Conservation (phyloP, 2,888 invertebrate genomes). For the Escarpia spicata region DNA sequence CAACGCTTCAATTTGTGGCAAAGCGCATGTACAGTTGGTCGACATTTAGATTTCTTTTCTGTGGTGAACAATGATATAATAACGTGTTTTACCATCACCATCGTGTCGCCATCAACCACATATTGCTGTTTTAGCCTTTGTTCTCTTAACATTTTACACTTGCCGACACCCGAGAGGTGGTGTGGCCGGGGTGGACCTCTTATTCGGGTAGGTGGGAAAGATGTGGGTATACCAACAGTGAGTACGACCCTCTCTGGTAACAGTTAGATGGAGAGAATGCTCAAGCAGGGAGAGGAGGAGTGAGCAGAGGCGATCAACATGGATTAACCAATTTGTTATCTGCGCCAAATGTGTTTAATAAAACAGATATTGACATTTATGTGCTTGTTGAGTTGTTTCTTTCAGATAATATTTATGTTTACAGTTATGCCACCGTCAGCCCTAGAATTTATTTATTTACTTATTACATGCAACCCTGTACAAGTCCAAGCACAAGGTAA, state of each 20-base stretch:
- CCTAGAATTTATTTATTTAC: too few species aligned
- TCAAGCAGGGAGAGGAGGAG: not conserved
- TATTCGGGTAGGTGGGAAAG: not conserved
- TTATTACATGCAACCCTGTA: too few species aligned
- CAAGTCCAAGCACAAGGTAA: too few species aligned
- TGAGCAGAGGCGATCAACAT: not conserved
- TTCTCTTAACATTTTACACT: conserved; percentile 5
- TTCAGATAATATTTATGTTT: not conserved
- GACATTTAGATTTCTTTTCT: not conserved
- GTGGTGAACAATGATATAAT: not conserved
- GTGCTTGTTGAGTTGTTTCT: not conserved
- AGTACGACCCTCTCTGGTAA: not conserved
- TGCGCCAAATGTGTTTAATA: conserved; percentile 6
- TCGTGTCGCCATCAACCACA: not conserved
- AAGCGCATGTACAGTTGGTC: not conserved
- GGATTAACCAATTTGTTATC: conserved; percentile 13
- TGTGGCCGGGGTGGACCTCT: not conserved
- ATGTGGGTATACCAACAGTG: not conserved
- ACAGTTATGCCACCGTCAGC: too few species aligned
- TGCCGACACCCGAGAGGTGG: not conserved
- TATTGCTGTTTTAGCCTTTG: conserved; percentile 2
- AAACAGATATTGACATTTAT: not conserved
- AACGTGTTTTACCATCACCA: not conserved
- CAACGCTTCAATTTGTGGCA: not conserved
- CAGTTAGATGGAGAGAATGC: not conserved